Conservation (phyloP, 2,888 invertebrate species). For the Callyntrura guangdongensis region DNA sequence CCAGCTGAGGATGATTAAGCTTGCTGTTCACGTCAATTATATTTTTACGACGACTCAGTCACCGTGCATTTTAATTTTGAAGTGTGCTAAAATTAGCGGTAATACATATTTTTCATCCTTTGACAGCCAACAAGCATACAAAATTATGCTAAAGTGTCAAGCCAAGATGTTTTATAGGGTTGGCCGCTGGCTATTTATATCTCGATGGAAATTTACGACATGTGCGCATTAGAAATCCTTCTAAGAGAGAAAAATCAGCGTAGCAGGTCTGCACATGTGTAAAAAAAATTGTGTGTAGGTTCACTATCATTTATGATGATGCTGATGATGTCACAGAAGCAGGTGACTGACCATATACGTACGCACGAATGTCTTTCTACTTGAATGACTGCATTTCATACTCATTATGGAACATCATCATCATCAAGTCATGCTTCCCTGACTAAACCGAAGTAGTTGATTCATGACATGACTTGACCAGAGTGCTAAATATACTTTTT, state of each 20-base stretch:
- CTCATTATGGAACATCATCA: constrained; percentile 12
- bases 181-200: constrained; percentile 15
- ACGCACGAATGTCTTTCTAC: not conserved
- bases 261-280: constrained; percentile 6
- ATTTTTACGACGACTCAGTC: constrained; percentile 8
- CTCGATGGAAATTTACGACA: too few species aligned
- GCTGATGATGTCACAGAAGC: constrained; percentile 14
- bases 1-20: constrained; percentile 1
- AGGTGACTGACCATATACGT: constrained; percentile 21
- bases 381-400: constrained; percentile 18
- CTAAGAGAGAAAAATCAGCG: too few species aligned
- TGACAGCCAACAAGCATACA: not conserved
- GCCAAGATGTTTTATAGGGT: not conserved
- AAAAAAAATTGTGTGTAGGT: not conserved
- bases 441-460: constrained; percentile 14
- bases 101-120: not conserved
- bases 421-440: not conserved
- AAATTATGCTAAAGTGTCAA: constrained; percentile 17
- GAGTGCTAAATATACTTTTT: constrained; percentile 15
- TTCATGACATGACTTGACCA: constrained; percentile 26
- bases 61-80: constrained; percentile 19
- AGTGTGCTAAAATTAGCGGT: constrained; percentile 31
- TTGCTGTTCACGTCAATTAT: constrained; percentile 20
- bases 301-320: not conserved
- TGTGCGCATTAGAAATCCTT: not conserved